Base-by-base conservation (phyloP, 2,888 invertebrate genomes). In the Keiferia lycopersicella region DNA sequence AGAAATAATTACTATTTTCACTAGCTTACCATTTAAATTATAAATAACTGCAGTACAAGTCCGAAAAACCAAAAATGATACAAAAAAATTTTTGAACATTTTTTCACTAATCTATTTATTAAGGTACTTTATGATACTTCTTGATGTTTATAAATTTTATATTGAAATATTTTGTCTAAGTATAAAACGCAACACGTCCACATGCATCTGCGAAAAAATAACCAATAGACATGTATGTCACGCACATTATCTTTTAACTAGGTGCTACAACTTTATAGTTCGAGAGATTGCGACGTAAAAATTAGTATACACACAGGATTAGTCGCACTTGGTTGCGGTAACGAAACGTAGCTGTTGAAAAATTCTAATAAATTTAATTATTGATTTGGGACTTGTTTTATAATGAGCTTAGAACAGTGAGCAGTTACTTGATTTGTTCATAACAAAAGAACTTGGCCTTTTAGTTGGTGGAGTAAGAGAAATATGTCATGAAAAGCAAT, bases 21-120 rank as follows among this genome's bases (percentile, higher is more conserved):
- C 11, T 6, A 53, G 57, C 76, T 73, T 64, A 75, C 75, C 73
- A 68, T 73, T 76, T n/a, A 75, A 65, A 26, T 57, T 67, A 50
- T 71, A 69, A 57, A 75, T 71, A 6, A 72, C 70, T 8, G 67
- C 74, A 18, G 65, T 12, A 26, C 71, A 70, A 22, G 58, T 65
- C 8, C 63, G 20, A 26, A 60, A 12, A 4, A 16, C 34, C 8
- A 64, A 41, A 56, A 61, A 2, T 26, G 0, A 26, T 30, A 41
- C 3, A 45, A n/a, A 7, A 58, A 18, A 20, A 48, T 16, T 48
- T 34, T 26, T 14, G 10, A 63, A 22, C 59, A 59, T 59, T 14
- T 34, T n/a, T 34, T 38, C 16, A 58, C 58, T 57, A 12, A 34
- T 20, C 2, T 20, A n/a, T n/a, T n/a, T n/a, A n/a, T n/a, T n/a